Evolutionary conservation across 2,888 invertebrate species (phyloP).

Genomic region (Acrobasis repandana): DNA sequence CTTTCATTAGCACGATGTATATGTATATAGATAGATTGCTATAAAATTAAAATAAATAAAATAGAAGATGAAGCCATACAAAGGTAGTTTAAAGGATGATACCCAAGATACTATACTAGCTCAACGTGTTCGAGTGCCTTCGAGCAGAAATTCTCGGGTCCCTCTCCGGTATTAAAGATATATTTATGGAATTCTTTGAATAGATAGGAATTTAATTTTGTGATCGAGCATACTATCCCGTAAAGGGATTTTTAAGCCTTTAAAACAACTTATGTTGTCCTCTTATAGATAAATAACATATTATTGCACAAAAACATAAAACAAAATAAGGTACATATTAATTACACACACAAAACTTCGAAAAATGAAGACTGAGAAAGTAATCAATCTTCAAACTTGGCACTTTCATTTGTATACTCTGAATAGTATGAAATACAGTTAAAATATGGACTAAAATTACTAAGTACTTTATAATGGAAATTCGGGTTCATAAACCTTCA

Average conservation of each 20-base stretch:
- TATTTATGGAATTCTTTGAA: constrained; percentile 24
- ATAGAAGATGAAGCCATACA: neutral
- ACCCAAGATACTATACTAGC: constrained; percentile 12
- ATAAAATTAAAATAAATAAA: neutral
- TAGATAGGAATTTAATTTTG: constrained; percentile 20
- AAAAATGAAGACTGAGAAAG: neutral
- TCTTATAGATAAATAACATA: neutral
- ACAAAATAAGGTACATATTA: neutral
- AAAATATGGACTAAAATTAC: neutral
- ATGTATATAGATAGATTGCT: no score
- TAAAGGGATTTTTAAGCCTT: neutral
- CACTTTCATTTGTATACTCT: neutral
- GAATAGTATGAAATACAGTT: neutral
- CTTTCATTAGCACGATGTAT: no score
- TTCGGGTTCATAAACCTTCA: neutral
- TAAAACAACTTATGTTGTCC: neutral
- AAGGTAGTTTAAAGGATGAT: constrained; percentile 1
- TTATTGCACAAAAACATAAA: neutral
- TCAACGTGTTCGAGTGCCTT: constrained; percentile 18
- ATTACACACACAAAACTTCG: neutral
- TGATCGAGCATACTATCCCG: neutral
- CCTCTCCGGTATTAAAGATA: constrained; percentile 3
- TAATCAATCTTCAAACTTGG: constrained; percentile 7
- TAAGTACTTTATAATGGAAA: neutral
- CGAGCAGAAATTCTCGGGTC: constrained; percentile 15